Base-by-base conservation (phyloP, 2,888 invertebrate species). In the Drepanosiphum platanoidis region DNA sequence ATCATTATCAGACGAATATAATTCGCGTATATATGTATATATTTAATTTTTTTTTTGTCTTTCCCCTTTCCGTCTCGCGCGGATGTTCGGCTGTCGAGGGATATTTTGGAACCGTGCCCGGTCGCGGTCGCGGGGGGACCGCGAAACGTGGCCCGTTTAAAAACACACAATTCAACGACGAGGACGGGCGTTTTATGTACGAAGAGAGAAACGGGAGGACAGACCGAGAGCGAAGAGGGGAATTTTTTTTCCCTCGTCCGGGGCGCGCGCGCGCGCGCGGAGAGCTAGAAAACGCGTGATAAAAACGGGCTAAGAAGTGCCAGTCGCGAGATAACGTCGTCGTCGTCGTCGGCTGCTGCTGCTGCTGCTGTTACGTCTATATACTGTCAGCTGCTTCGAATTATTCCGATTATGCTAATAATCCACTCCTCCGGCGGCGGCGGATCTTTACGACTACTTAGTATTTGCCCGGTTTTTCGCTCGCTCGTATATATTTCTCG, bases 351-450 rank as follows among this genome's bases (percentile, higher is more conserved):
- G 42, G 15, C 68, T 9, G 32, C 36, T 22, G 42, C 18, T 5
- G 36, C 42, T 39, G 71, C 9, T 15, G 52, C 52, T 52, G 52
- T 22, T 15, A 52, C 52, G 66, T 74, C 64, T 61, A 36, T 61
- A 36, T 61, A 30, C 83, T 86, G 88, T 87, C 88, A 86, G 87
- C 87, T 86, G 87, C 86, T 87, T 82, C 84, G 84, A 88, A 86
- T 88, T 87, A 87, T 88, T 87, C 87, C 87, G 87, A 88, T 88
- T 88, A 88, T 87, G 88, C 86, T 88, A 88, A 82, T 82, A 82
- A 88, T 87, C 70, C 58, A 27, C 39, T 82, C 58, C 75, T 15
- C 18, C 58, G 58, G 32, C 52, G 1, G 8, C 32, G 30, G 52
- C 39, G 39, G 64, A 64, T 64, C 39, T 39, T 78, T 78, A 61